Base-by-base conservation (phyloP, 2,797 vertebrate genomes). In the Ctenosaura bakeri region DNA sequence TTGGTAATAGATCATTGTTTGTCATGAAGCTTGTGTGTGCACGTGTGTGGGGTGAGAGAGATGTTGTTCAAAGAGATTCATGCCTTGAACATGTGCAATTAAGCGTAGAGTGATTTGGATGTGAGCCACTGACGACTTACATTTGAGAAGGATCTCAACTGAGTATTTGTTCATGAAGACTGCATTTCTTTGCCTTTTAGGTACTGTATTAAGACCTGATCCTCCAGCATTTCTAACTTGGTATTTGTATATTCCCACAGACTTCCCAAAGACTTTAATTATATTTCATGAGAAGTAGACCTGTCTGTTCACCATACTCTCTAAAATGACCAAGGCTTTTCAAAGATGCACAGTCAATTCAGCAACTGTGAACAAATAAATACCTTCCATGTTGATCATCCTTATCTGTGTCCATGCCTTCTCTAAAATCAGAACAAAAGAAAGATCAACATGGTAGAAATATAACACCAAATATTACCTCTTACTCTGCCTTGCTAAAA, bases 381-480 rank as follows among this genome's bases (percentile, higher is more conserved):
- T 98, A 99, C 99, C 99, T 98, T 95, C 98, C 98, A 73, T 99
- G 97, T 42, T 97, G 97, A 96, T 99, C 99, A 88, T 99, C 99
- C 97, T 99, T 99, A 96, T 99, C 99, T 92, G 98, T 98, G 95
- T 99, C 99, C 98, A 99, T 99, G 95, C 97, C 96, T 95, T 99
- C 99, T 86, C 99, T 99, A 97, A 96, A 95, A 95, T 94, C 89
- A 94, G 92, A 94, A 95, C 87, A 91, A 95, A 96, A 85, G 94
- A 95, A 83, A 77, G 89, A 93, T 73, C 69, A 91, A 81, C 13
- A 22, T 3, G 89, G 92, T 88, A 94, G 46, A 88, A 88, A 90
- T 66, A 2, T 87, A 93, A 81, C 24, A 89, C 50, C 9, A 86
- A 71, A 3, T 46, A 22, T 66, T 22, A 1, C 5, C 26, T n/a